Conservation (phyloP, 2,113 vertebrate genomes). For the Sciurus niger region DNA sequence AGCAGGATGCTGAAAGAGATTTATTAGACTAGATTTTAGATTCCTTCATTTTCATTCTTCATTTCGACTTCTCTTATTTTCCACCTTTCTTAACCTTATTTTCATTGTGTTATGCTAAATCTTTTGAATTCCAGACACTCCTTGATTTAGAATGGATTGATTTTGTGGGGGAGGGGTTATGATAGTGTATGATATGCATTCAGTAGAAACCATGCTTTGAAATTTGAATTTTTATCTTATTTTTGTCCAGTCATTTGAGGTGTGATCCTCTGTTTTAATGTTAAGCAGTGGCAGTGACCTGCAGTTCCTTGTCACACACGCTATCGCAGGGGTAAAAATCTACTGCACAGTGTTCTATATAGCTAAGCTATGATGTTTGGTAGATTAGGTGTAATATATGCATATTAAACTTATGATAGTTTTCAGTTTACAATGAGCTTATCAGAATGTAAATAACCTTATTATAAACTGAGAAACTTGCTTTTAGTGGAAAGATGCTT, state of each 20-base stretch:
- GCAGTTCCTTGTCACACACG: background rate
- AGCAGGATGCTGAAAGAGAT: background rate
- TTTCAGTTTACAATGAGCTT: background rate
- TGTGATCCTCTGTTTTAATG: no score
- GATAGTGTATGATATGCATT: background rate
- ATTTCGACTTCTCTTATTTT: slow-evolving; percentile 15
- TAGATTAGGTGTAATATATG: background rate
- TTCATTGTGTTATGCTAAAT: background rate
- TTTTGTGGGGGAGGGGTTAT: background rate
- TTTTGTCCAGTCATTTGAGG: background rate
- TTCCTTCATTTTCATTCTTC: slow-evolving; percentile 6
- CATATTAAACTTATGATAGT: background rate
- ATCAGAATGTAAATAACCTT: background rate
- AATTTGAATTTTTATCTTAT: background rate
- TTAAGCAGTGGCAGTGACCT: background rate
- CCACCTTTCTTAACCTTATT: background rate
- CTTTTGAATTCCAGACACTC: background rate
- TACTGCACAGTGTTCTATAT: no score
- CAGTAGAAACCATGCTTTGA: background rate
- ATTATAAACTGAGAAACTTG: background rate
- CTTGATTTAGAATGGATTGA: background rate
- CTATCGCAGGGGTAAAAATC: background rate
- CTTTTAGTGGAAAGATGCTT: slow-evolving; percentile 37
- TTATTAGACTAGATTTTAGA: background rate
- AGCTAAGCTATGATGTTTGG: background rate